Evolutionary conservation across 2,113 vertebrate genomes (phyloP).

Genomic region (Alces alces): DNA sequence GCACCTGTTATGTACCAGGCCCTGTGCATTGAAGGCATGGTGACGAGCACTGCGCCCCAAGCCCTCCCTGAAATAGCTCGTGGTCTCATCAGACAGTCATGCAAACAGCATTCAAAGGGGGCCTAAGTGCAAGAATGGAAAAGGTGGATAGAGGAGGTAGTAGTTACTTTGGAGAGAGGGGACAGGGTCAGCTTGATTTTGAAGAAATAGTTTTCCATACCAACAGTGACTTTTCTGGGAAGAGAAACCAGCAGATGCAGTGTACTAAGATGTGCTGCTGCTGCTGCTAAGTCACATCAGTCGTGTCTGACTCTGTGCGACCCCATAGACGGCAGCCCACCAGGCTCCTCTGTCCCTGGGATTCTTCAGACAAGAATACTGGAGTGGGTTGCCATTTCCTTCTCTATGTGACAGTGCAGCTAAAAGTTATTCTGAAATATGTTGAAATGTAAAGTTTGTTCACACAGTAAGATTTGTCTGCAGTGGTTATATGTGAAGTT

Average conservation of each 20-base stretch:
- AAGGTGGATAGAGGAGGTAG: not conserved
- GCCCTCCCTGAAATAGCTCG: too few relatives aligned
- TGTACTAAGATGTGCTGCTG: not conserved
- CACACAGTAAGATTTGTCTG: not conserved
- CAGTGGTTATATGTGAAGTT: not conserved
- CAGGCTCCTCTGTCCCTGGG: too few relatives aligned
- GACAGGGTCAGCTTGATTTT: not conserved
- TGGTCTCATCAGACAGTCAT: not conserved
- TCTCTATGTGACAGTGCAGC: not conserved
- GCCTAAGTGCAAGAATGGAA: not conserved
- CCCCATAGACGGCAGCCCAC: too few relatives aligned
- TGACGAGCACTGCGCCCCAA: rapidly evolving
- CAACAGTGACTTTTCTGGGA: not conserved
- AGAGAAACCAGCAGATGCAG: not conserved
- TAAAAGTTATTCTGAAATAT: not conserved
- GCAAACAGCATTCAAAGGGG: not conserved
- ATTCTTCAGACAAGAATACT: too few relatives aligned
- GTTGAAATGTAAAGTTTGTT: not conserved
- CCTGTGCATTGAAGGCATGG: not conserved
- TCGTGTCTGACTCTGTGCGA: too few relatives aligned
- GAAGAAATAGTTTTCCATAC: not conserved
- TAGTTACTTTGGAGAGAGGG: not conserved
- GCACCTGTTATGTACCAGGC: rapidly evolving
- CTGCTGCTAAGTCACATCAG: too few relatives aligned
- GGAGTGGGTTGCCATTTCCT: too few relatives aligned